phyloP scores from a whole-genome alignment of 2,797 vertebrate species.

The Tapera naevia region DNA sequence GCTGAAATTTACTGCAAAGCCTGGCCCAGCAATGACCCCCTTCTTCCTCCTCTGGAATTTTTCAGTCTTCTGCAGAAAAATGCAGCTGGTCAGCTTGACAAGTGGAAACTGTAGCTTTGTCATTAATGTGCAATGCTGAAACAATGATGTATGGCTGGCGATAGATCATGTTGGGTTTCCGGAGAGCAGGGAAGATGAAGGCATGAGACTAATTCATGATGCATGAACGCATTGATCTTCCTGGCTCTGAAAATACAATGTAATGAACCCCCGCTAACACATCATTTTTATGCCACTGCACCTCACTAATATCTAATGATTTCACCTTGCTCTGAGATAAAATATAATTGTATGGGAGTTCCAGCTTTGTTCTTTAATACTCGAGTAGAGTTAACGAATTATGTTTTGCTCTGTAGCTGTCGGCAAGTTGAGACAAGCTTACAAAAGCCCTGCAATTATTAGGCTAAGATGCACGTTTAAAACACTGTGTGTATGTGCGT shows the following conservation, averaged over 20 bases:
- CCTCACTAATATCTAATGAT: constrained; percentile 84
- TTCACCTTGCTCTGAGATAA: constrained; percentile 81
- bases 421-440: constrained; percentile 67
- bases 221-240: constrained; percentile 82
- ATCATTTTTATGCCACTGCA: constrained; percentile 82
- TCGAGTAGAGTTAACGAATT: constrained; percentile 51
- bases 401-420: constrained; percentile 72
- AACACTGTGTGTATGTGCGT: neutral
- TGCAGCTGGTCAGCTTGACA: constrained; percentile 74
- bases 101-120: constrained; percentile 70
- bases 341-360: constrained; percentile 83
- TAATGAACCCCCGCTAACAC: constrained; percentile 82
- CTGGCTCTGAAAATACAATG: constrained; percentile 80
- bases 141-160: constrained; percentile 76
- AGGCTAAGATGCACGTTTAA: neutral
- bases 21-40: constrained; percentile 53
- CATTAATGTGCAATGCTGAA: constrained; percentile 64
- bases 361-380: constrained; percentile 77
- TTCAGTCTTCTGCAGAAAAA: constrained; percentile 21
- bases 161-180: constrained; percentile 81
- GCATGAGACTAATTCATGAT: constrained; percentile 80
- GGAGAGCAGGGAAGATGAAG: constrained; percentile 75
- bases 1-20: constrained; percentile 19
- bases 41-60: neutral
- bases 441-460: constrained; percentile 33